A percentile compares a stretch with the other conserved stretches of the same genome.
Evolutionary conservation across 2,113 vertebrate genomes (phyloP).

Genomic region (Oncorhynchus keta): DNA sequence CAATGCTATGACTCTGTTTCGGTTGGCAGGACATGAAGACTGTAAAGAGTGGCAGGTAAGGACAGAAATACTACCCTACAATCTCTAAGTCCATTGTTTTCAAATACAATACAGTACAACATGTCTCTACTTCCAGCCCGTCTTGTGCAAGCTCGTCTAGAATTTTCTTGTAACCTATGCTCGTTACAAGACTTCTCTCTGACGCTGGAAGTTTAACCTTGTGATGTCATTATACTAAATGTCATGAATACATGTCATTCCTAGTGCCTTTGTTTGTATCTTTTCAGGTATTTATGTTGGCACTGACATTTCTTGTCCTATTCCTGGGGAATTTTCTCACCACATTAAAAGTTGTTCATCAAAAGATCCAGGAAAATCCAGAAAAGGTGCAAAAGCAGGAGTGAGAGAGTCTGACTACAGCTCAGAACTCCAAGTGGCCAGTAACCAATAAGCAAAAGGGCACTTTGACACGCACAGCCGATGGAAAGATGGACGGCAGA

Average conservation of each 20-base stretch:
- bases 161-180: no score
- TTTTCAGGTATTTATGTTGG: slow-evolving; percentile 88
- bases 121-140: no score
- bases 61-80: not conserved
- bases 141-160: no score
- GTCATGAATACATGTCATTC: no score
- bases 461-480: slow-evolving; percentile 25
- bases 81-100: not conserved
- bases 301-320: slow-evolving; percentile 89
- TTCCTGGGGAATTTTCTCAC: slow-evolving; percentile 97
- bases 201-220: no score
- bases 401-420: slow-evolving; percentile 37
- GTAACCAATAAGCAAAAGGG: slow-evolving; percentile 28
- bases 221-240: no score
- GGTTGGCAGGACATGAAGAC: slow-evolving; percentile 83
- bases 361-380: slow-evolving; percentile 90
- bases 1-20: slow-evolving; percentile 89
- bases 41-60: slow-evolving; percentile 97
- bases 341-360: slow-evolving; percentile 91
- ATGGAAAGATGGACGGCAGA: slow-evolving; percentile 18
- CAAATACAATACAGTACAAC: no score
- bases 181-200: no score
- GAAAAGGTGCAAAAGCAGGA: slow-evolving; percentile 75
- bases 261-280: not conserved
- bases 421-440: slow-evolving; percentile 25